Percentiles rank a stretch among this genome's conserved stretches.
Evolutionary conservation across 2,113 vertebrate species (phyloP).

Genomic region (Neodontobutis hainanensis): DNA sequence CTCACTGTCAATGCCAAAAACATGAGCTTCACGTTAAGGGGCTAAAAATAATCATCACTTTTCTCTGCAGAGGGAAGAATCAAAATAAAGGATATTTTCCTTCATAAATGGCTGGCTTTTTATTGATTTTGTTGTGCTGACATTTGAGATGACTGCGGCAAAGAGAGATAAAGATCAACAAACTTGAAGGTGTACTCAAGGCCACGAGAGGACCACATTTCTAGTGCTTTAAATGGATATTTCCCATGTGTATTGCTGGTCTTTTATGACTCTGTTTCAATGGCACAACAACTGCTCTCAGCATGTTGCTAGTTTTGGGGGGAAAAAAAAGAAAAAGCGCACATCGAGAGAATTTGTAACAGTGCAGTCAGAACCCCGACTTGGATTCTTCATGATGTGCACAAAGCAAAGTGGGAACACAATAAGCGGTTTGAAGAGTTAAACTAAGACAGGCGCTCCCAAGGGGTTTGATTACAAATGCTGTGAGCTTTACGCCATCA

Average conservation of each 20-base stretch:
- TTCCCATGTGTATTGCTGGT: conserved; percentile 55
- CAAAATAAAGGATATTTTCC: conserved; percentile 47
- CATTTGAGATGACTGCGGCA: conserved; percentile 60
- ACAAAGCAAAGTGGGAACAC: conserved; percentile 49
- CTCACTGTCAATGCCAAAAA: conserved; percentile 37
- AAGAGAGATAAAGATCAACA: conserved; percentile 51
- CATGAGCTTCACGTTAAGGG: conserved; percentile 21
- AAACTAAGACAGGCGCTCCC: conserved; percentile 62
- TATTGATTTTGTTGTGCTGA: conserved; percentile 59
- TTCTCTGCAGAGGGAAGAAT: conserved; percentile 30
- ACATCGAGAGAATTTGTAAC: conserved; percentile 9
- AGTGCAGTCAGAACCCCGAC: conserved; percentile 28
- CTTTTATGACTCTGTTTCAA: conserved; percentile 53
- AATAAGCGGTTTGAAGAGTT: conserved; percentile 55
- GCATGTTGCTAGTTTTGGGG: conserved; percentile 17
- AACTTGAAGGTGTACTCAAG: conserved; percentile 55
- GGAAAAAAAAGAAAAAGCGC: conserved; percentile 1
- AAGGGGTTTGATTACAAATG: conserved; percentile 60
- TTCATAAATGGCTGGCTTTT: conserved; percentile 25
- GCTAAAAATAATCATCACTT: conserved; percentile 47
- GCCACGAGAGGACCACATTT: conserved; percentile 42
- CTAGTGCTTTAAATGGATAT: conserved; percentile 62
- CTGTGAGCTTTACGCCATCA: conserved; percentile 49
- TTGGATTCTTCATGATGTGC: conserved; percentile 23
- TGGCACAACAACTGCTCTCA: conserved; percentile 44